Percentiles rank a stretch among this genome's conserved stretches.
Evolutionary conservation across 2,113 vertebrate species (phyloP).

Genomic region (Periophthalmus modestus): DNA sequence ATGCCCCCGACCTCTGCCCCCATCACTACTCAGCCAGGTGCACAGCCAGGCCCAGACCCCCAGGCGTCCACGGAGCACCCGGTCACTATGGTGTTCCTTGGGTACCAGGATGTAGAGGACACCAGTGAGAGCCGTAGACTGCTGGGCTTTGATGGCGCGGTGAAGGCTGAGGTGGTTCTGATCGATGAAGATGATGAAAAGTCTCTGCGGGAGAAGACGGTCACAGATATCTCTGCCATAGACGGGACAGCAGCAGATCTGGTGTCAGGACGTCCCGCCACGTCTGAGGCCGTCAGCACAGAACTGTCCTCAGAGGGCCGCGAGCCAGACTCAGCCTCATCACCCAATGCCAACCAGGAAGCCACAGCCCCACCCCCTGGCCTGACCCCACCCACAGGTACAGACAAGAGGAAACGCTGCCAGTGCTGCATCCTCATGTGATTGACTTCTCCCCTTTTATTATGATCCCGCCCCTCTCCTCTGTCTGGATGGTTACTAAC

Average conservation of each 20-base stretch:
- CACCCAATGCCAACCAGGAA: conserved; percentile 77
- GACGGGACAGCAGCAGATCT: conserved; percentile 95
- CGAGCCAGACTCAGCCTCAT: conserved; percentile 83
- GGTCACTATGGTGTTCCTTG: conserved; percentile 98
- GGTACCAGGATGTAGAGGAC: conserved; percentile 92
- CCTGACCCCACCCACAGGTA: conserved; percentile 92
- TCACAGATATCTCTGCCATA: conserved; percentile 90
- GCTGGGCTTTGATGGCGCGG: conserved; percentile 91
- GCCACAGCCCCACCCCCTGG: conserved; percentile 66
- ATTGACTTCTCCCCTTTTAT: conserved; percentile 75
- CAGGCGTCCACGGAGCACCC: conserved; percentile 84
- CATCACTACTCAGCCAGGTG: conserved; percentile 55
- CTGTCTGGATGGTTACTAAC: conserved; percentile 85
- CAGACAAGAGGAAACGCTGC: conserved; percentile 99
- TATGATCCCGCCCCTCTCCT: conserved; percentile 69
- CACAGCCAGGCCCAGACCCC: conserved; percentile 34
- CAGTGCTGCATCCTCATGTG: conserved; percentile 99
- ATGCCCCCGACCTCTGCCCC: conserved; percentile 59
- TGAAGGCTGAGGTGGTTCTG: conserved; percentile 94
- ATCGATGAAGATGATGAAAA: conserved; percentile 97
- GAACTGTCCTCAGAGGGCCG: conserved; percentile 95
- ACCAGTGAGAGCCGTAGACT: conserved; percentile 91
- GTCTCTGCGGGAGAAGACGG: conserved; percentile 95
- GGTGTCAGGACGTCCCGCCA: conserved; percentile 85
- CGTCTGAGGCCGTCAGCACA: conserved; percentile 87